These are phyloP conservation scores for Scaptomyza tumidula DNA, from an alignment of 2,888 invertebrate genomes.

Conservation along the genomic window DNA sequence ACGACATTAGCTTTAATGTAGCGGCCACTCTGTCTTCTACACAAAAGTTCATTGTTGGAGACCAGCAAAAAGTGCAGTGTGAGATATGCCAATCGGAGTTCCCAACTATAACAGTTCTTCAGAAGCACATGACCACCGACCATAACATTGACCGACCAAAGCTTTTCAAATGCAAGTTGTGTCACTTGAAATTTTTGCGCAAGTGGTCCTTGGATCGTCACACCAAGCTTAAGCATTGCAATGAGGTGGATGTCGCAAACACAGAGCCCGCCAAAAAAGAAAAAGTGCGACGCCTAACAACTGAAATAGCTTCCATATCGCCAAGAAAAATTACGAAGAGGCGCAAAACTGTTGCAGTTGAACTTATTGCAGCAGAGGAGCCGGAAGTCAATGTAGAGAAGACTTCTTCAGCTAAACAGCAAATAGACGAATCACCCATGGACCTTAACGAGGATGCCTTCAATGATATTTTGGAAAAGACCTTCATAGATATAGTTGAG, in stretches of 20 bases:
- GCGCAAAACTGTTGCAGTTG: constrained; percentile 18
- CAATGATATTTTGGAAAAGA: too few relatives aligned
- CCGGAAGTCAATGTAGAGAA: not conserved
- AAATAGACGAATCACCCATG: not conserved
- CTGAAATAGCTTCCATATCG: not conserved
- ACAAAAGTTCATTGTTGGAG: constrained; percentile 20
- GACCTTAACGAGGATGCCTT: too few relatives aligned
- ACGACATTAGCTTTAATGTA: constrained; percentile 36
- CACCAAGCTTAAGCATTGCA: constrained; percentile 14
- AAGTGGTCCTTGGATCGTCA: constrained; percentile 19
- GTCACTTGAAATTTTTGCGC: not conserved
- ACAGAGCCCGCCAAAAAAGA: not conserved
- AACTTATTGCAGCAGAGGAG: not conserved
- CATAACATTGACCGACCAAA: constrained; percentile 14
- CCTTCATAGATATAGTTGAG: not conserved
- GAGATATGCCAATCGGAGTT: constrained; percentile 1
- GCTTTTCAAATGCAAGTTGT: constrained; percentile 28
- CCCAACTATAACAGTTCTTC: not conserved
- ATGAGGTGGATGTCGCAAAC: not conserved
- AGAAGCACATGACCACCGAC: constrained; percentile 5
- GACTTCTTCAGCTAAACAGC: not conserved
- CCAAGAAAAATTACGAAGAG: constrained; percentile 16
- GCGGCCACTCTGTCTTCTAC: constrained; percentile 33
- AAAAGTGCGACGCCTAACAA: not conserved
- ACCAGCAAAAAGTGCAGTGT: not conserved